Conservation (phyloP, 2,797 vertebrate genomes). For the Semaprochilodus insignis region DNA sequence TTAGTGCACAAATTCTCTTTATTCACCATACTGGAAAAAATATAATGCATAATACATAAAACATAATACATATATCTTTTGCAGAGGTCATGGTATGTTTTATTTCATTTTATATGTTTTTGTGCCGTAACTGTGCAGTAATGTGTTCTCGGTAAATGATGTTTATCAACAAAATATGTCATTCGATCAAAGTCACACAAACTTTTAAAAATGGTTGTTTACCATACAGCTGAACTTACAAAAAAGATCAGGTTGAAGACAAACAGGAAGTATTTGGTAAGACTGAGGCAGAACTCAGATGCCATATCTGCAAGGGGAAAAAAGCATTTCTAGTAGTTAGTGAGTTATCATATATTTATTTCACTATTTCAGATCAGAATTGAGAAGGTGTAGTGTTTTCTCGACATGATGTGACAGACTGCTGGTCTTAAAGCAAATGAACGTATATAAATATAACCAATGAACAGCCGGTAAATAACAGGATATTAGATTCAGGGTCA, state of each 20-base stretch:
- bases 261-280: constrained; percentile 70
- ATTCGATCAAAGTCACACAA: too few species aligned
- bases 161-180: too few species aligned
- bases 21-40: too few species aligned
- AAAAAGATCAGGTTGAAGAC: constrained; percentile 68
- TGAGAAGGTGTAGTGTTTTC: neutral
- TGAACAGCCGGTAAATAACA: neutral
- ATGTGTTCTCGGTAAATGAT: too few species aligned
- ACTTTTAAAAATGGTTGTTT: too few species aligned
- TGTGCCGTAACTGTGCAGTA: too few species aligned
- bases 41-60: too few species aligned
- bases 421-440: neutral
- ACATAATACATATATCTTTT: too few species aligned
- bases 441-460: too few species aligned
- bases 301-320: constrained; percentile 62
- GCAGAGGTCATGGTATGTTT: too few species aligned
- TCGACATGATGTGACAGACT: neutral
- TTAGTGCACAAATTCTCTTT: too few species aligned
- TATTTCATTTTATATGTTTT: too few species aligned
- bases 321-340: neutral
- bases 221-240: constrained; percentile 58
- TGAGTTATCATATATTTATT: neutral
- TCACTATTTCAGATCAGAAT: neutral
- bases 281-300: constrained; percentile 58
- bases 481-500: constrained; percentile 7